phyloP scores from a whole-genome alignment of 2,797 vertebrate species.

The Mycteria americana region DNA sequence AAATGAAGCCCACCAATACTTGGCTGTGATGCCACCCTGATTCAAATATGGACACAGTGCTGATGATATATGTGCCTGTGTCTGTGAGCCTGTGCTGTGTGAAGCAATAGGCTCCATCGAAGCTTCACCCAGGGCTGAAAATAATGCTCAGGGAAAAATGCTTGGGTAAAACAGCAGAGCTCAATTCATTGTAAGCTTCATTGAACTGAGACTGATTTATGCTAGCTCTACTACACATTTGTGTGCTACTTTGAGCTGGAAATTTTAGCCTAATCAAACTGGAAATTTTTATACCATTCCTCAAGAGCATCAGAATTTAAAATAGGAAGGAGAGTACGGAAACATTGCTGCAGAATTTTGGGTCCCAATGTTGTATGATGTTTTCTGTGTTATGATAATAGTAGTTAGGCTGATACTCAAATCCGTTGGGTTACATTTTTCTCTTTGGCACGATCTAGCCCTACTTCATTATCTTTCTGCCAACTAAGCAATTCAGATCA shows the following conservation, averaged over 20 bases:
- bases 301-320: neutral
- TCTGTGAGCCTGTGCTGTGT: neutral
- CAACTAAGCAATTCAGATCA: neutral
- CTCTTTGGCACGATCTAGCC: neutral
- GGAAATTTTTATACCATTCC: neutral
- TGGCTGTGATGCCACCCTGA: neutral
- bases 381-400: neutral
- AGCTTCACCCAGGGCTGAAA: neutral
- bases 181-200: neutral
- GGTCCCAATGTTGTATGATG: neutral
- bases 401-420: neutral
- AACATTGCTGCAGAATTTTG: neutral
- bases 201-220: neutral
- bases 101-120: neutral
- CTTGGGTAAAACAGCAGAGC: neutral
- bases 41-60: neutral
- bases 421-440: neutral
- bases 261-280: neutral
- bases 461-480: neutral
- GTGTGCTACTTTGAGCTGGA: neutral
- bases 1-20: slow-evolving; percentile 8
- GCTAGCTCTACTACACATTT: neutral
- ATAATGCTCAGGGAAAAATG: neutral
- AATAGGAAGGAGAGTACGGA: neutral
- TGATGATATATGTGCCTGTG: neutral